Conservation (phyloP, 2,888 invertebrate species). For the Punctoribates punctum region DNA sequence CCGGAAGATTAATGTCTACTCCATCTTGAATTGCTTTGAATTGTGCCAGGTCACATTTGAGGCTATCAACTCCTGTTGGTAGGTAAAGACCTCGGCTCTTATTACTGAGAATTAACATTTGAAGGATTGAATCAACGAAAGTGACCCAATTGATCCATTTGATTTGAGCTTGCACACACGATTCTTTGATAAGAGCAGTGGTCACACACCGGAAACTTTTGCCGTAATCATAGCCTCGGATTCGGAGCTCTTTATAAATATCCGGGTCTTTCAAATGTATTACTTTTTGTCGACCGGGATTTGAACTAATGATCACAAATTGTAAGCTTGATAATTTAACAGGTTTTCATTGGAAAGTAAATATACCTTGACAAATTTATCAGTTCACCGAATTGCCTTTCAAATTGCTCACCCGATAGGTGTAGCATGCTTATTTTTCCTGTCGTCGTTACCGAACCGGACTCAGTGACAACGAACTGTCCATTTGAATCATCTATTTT, state of each 20-base stretch:
- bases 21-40: background rate
- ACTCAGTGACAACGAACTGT: constrained; percentile 55
- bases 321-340: too few species aligned
- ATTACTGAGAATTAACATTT: constrained; percentile 58
- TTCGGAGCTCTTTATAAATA: constrained; percentile 8
- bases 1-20: constrained; percentile 13
- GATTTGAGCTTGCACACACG: background rate
- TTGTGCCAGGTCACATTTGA: constrained; percentile 34
- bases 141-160: constrained; percentile 73
- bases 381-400: too few species aligned
- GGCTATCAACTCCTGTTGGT: constrained; percentile 52
- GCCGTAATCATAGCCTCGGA: constrained; percentile 33
- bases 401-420: too few species aligned
- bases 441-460: constrained; percentile 52
- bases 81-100: constrained; percentile 51
- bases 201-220: constrained; percentile 20
- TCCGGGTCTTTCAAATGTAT: background rate
- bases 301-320: too few species aligned
- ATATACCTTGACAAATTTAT: too few species aligned
- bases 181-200: background rate
- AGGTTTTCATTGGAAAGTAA: too few species aligned
- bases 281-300: too few species aligned
- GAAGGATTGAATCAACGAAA: constrained; percentile 92
- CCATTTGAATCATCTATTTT: constrained; percentile 53
- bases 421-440: too few species aligned